Base-by-base conservation (phyloP, 2,113 vertebrate genomes). In the Pungitius pungitius region DNA sequence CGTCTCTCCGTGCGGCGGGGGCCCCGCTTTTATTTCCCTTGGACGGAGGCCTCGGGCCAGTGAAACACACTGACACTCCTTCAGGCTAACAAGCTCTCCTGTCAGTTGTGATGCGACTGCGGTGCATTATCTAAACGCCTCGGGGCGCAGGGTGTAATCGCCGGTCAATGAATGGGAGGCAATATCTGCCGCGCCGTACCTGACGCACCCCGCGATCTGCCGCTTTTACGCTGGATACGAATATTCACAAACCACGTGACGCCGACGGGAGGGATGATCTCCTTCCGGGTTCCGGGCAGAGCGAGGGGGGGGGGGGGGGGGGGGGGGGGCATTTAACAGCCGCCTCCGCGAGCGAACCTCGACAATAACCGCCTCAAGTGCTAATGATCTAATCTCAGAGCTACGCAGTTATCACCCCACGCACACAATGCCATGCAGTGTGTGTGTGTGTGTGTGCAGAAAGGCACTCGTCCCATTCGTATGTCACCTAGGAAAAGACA, bases 21-120 rank as follows among this genome's bases (percentile, higher is more conserved):
- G 30, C 30, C n/a, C 79, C 12, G 65, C 79, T 87, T 91, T 90
- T 81, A 89, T 86, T 90, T 90, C 74, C 43, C 81, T 87, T 90
- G 80, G 87, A 84, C 79, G 27, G 47, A 39, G 6, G 64, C 63
- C 75, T 75, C 58, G 33, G n/a, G 52, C 75, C 69, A 87, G 82
- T 87, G 87, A 87, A 89, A 84, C 69, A 18, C 26, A 49, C 76
- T 63, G 85, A 89, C 88, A 84, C 83, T 88, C 85, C 79, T 82
- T 76, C n/a, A n/a, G 57, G 69, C 64, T 83, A 87, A 88, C 80
- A 84, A 73, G 76, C 59, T 55, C 78, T 78, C 30, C 67, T 63
- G 63, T 65, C 54, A 45, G 37, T 67, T 66, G 49, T 77, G 77
- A 78, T 75, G 51, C 30, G 39, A 55, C 68, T 61, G 42, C 24